Percentiles rank a stretch among this genome's conserved stretches.
phyloP scores from a whole-genome alignment of 2,888 invertebrate species.

The Phania funesta region DNA sequence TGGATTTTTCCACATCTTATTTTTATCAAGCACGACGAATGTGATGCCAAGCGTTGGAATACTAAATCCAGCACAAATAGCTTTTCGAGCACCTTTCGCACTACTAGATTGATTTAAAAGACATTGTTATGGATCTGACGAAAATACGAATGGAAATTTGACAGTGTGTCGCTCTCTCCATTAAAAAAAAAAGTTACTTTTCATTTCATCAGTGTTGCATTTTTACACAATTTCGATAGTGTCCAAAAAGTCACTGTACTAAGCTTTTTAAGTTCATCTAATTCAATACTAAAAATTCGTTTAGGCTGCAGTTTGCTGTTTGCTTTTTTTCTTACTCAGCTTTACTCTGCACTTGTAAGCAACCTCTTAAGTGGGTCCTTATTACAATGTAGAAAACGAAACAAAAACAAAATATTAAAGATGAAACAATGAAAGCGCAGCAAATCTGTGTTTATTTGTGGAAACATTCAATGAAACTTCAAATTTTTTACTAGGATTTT shows the following conservation, averaged over 20 bases:
- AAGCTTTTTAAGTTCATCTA: neutral
- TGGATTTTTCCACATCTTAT: too few relatives aligned
- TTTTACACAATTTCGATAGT: too few relatives aligned
- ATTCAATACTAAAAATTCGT: neutral
- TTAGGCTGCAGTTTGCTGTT: neutral
- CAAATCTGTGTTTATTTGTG: constrained; percentile 45
- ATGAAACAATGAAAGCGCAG: neutral
- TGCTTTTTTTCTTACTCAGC: constrained; percentile 11
- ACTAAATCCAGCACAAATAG: too few relatives aligned
- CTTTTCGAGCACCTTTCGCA: too few relatives aligned
- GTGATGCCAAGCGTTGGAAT: too few relatives aligned
- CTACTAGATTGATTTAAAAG: too few relatives aligned
- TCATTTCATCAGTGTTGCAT: too few relatives aligned
- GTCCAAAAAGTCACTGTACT: neutral
- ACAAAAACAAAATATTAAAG: neutral
- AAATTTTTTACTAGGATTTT: neutral
- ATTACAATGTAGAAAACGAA: constrained; percentile 14
- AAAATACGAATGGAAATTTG: too few relatives aligned
- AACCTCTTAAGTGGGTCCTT: constrained; percentile 57
- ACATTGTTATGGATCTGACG: too few relatives aligned
- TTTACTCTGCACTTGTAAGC: constrained; percentile 48
- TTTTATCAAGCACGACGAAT: too few relatives aligned
- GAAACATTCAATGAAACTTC: constrained; percentile 45
- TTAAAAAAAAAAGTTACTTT: too few relatives aligned
- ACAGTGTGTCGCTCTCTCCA: too few relatives aligned